Base-by-base conservation (phyloP, 2,113 vertebrate species). In the Lynx canadensis region DNA sequence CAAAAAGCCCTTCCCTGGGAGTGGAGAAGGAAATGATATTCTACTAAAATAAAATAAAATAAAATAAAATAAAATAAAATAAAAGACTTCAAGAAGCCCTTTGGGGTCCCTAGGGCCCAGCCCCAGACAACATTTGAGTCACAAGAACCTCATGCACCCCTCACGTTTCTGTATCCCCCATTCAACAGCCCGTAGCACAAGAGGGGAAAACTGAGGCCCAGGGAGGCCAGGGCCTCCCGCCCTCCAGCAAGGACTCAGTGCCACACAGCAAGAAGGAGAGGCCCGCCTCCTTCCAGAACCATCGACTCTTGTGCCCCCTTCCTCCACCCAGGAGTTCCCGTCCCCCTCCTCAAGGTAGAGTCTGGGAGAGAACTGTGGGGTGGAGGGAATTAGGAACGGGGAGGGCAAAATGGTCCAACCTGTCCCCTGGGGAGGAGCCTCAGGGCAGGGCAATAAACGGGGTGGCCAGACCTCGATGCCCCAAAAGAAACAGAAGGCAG, bases 21-120 rank as follows among this genome's bases (percentile, higher is more conserved):
- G n/a, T 45, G 15, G 83, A 96, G 66, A 88, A 96, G 81, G 79
- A 96, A 93, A 85, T 73, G 15, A 89, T 85, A 91, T 52, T 97
- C 89, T 88, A 52, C 74, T 57, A 33, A 73, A 60, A 79, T 38
- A 55, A 36, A 27, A 38, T 27, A 21, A 83, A 38, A 74, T 27
- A 69, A 69, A 52, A 45, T 7, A 41, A 41, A 41, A 41, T 7
- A 7, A 41, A 41, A 41, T 7, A 29, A 29, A 41, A 73, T 12
- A 83, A 68, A 92, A 60, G 15, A 19, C 7, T 63, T 92, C 52
- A 80, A 92, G 65, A 90, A 65, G 57, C 27, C 50, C 84, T 21
- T 33, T 0, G 1, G 31, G 76, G 57, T 27, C 45, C 68, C 5
- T 7, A 76, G n/a, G 38, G 45, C 45, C 45, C 79, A 55, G 80